Evolutionary conservation across 2,888 invertebrate species (phyloP), one percentile per base, ranked within the genome.

Genomic region (Drosophila prolongata): DNA sequence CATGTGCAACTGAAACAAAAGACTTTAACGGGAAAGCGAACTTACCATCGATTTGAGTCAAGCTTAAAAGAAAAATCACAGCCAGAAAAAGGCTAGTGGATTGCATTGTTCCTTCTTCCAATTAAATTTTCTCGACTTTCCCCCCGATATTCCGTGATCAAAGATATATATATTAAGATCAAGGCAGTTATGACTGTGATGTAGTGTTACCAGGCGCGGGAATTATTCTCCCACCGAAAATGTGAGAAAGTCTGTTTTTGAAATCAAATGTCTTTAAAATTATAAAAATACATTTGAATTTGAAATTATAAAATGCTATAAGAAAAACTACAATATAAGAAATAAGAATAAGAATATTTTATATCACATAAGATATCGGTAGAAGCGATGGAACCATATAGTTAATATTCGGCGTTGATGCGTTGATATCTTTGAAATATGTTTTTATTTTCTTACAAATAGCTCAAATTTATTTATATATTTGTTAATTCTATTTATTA

Each of bases 1-100:
- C 44, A 40, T 27, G n/a, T 24, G 64, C 34, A 57, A 14, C 9
- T 24, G 27, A 19, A 57, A 65, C 65, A 65, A 65, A 65, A 65
- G 65, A 65, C 65, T 37, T 47, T 5, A 60, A 65, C 46, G n/a
- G 14, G 37, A 55, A 47, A 40, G 55, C 65, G 66, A 66, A 65
- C 66, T 65, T 44, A 68, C 68, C 68, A 40, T 68, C 44, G 27
- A 68, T 58, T 50, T 46, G 44, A 3, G 27, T 40, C 14, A 58
- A 9, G 19, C 66, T 47, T n/a, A 68, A 46, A 6, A 68, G 44
- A 8, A 68, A 52, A 52, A 68, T 68, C 50, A 68, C 58, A 67
- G 68, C 27, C 35, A 68, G 35, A 14, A 38, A 67, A 24, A 67
- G 14, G 68, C 38, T 52, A 11, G 6, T 52, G 6, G 27, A 40